A percentile compares a stretch with the other conserved stretches of the same genome.
Conservation (phyloP, 2,113 vertebrate genomes). For the Gadus chalcogrammus region DNA sequence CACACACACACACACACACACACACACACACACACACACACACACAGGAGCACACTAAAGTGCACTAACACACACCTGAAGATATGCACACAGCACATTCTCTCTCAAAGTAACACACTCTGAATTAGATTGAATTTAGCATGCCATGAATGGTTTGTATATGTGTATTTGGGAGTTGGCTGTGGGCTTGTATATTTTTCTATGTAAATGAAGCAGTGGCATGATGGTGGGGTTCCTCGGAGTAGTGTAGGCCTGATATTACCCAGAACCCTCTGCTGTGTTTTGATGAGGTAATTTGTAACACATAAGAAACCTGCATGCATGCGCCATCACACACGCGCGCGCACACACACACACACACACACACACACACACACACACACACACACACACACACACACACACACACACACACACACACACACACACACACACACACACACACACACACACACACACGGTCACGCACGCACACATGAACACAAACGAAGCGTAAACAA, state of each 20-base stretch:
- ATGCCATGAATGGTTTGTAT: constrained; percentile 53
- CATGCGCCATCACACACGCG: too few species aligned
- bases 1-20: too few species aligned
- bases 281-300: constrained; percentile 57
- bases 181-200: constrained; percentile 66
- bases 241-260: constrained; percentile 45
- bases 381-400: not conserved
- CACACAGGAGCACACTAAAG: too few species aligned
- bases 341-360: constrained; percentile 16
- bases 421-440: constrained; percentile 9
- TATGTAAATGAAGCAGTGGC: constrained; percentile 61
- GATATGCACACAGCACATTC: too few species aligned
- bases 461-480: not conserved
- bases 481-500: not conserved
- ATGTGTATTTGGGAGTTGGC: constrained; percentile 50
- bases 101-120: not conserved
- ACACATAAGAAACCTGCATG: constrained; percentile 10
- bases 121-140: constrained; percentile 59
- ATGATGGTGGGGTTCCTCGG: constrained; percentile 27
- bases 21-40: too few species aligned
- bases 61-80: not conserved
- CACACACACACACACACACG: not conserved
- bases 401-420: constrained; percentile 10
- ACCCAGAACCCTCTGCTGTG: constrained; percentile 48
- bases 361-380: not conserved